A percentile compares a stretch with the other conserved stretches of the same genome.
Conservation (phyloP, 2,888 invertebrate genomes). For the Catocala sponsa region DNA sequence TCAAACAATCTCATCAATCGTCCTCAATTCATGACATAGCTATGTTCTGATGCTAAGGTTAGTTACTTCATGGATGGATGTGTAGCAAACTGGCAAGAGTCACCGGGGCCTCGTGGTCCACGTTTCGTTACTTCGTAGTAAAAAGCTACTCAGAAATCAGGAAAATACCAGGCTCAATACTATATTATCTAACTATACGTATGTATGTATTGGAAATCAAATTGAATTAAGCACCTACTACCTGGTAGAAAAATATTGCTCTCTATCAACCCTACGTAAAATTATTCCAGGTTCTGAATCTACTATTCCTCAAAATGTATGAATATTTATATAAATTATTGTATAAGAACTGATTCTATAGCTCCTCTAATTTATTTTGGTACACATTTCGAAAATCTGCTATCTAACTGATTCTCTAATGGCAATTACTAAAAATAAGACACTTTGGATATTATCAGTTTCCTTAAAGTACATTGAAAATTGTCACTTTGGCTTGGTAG, state of each 20-base stretch:
- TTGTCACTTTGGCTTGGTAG: slow-evolving; percentile 65
- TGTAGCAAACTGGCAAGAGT: slow-evolving; percentile 84
- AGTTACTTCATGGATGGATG: slow-evolving; percentile 83
- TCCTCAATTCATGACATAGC: slow-evolving; percentile 74
- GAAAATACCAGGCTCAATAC: slow-evolving; percentile 76
- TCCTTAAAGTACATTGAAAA: slow-evolving; percentile 70
- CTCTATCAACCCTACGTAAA: slow-evolving; percentile 81
- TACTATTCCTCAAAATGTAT: slow-evolving; percentile 68
- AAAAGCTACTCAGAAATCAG: slow-evolving; percentile 78
- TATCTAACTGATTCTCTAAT: slow-evolving; percentile 84
- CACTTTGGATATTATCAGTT: slow-evolving; percentile 84
- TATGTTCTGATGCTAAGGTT: slow-evolving; percentile 75
- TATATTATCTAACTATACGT: slow-evolving; percentile 76
- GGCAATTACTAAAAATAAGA: slow-evolving; percentile 86
- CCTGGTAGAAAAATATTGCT: slow-evolving; percentile 82
- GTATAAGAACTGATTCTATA: slow-evolving; percentile 73
- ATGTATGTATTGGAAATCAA: slow-evolving; percentile 67
- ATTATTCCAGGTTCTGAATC: slow-evolving; percentile 75
- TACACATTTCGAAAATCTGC: slow-evolving; percentile 84
- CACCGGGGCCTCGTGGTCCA: slow-evolving; percentile 66
- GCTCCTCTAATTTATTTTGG: slow-evolving; percentile 75
- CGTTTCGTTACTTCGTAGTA: slow-evolving; percentile 63
- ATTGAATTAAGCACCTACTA: slow-evolving; percentile 80
- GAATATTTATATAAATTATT: slow-evolving; percentile 65
- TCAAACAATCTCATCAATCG: slow-evolving; percentile 72